These are phyloP conservation scores for Scylla paramamosain DNA, from an alignment of 1,140 invertebrate species.

Conservation along the genomic window DNA sequence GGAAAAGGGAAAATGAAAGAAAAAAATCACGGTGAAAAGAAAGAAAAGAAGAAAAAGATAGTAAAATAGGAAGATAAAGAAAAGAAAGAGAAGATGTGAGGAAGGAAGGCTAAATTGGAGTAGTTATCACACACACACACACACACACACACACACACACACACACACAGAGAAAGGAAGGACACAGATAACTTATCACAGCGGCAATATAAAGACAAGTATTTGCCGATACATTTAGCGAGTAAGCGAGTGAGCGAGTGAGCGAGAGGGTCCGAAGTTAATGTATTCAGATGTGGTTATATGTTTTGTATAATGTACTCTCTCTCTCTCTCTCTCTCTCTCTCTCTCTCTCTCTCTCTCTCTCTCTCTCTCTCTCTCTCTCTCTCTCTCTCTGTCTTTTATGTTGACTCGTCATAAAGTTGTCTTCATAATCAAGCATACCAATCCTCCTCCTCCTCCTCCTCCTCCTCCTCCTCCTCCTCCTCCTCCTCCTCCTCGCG, in stretches of 20 bases:
- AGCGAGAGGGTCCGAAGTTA: not conserved
- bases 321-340: conserved; percentile 20
- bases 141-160: conserved; percentile 20
- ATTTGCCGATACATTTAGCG: not conserved
- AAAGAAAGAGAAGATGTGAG: no score
- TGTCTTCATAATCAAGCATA: no score
- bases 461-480: not conserved
- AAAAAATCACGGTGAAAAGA: no score
- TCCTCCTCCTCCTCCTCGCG: not conserved
- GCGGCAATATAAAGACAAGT: not conserved
- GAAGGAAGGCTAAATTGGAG: no score
- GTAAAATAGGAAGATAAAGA: no score
- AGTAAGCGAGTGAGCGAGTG: not conserved
- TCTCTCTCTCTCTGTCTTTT: no score
- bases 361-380: no score
- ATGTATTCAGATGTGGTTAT: not conserved
- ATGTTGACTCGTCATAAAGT: no score
- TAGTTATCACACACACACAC: conserved; percentile 19
- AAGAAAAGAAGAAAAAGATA: no score
- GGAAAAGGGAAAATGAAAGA: no score
- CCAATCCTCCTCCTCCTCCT: not conserved
- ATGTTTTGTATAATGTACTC: not conserved
- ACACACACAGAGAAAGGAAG: not conserved
- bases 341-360: not conserved
- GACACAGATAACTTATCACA: not conserved